Percentiles rank a stretch among this genome's conserved stretches.
Evolutionary conservation across 2,888 invertebrate species (phyloP).

Genomic region (Noctua janthina): DNA sequence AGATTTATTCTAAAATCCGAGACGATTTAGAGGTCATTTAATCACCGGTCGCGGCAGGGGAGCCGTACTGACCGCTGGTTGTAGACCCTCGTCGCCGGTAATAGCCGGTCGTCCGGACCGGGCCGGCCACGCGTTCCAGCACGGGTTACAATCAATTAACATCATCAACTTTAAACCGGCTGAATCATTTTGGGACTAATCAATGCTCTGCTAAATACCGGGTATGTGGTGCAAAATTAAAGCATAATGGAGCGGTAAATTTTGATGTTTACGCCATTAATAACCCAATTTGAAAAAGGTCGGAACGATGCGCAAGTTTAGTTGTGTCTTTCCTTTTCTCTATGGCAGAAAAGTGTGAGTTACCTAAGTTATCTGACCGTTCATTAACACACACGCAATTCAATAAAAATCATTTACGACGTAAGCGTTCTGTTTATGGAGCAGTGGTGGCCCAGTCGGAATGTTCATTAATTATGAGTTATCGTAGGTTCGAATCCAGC

Average conservation of each 20-base stretch:
- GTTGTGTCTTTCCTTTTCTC: no score
- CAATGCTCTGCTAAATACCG: slow-evolving; percentile 30
- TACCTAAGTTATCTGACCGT: neutral
- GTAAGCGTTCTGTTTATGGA: neutral
- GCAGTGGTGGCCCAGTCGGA: neutral
- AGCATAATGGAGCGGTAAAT: neutral
- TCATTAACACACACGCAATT: neutral
- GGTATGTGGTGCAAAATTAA: neutral
- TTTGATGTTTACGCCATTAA: slow-evolving; percentile 4
- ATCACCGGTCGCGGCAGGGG: slow-evolving; percentile 77
- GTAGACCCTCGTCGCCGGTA: slow-evolving; percentile 64
- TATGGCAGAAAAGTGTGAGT: neutral
- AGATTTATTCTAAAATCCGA: slow-evolving; percentile 67
- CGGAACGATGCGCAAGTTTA: neutral
- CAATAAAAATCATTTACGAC: neutral
- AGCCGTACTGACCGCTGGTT: slow-evolving; percentile 73
- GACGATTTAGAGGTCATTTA: slow-evolving; percentile 74
- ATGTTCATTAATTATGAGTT: neutral
- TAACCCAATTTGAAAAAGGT: neutral
- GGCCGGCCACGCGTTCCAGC: slow-evolving; percentile 11
- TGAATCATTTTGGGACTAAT: slow-evolving; percentile 58
- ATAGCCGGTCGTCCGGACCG: slow-evolving; percentile 36
- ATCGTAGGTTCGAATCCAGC: neutral
- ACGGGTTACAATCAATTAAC: slow-evolving; percentile 78
- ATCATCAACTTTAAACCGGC: slow-evolving; percentile 63